Percentiles rank a stretch among this genome's conserved stretches.
phyloP scores from a whole-genome alignment of 2,113 vertebrate genomes.

The Nycticryphes semicollaris region DNA sequence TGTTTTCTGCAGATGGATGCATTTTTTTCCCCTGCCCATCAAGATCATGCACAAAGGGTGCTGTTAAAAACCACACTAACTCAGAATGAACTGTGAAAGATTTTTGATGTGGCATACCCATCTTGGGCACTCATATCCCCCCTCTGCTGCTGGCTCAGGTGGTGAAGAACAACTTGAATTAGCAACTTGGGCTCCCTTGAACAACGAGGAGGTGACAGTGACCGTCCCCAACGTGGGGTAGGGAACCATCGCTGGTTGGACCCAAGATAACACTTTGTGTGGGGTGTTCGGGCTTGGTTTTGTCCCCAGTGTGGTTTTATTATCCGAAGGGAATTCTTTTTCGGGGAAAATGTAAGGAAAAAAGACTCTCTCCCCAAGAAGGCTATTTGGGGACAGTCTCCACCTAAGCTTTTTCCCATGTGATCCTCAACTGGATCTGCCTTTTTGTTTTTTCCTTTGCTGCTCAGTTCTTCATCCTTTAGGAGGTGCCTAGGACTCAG shows the following conservation, averaged over 20 bases:
- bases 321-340: neutral
- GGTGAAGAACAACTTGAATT: too few species aligned
- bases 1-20: neutral
- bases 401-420: neutral
- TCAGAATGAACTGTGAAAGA: neutral
- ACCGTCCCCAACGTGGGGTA: accelerated
- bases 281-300: neutral
- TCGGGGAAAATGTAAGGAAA: neutral
- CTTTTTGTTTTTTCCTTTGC: neutral
- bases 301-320: neutral
- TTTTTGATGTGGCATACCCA: neutral
- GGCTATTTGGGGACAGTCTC: neutral
- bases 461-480: neutral
- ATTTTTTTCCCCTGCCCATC: accelerated
- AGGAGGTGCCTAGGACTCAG: neutral
- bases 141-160: neutral
- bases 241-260: accelerated
- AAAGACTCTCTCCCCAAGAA: neutral
- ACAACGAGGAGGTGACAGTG: neutral
- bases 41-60: accelerated
- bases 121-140: neutral
- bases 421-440: neutral
- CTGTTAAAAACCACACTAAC: neutral
- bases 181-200: neutral
- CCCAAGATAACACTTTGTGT: neutral